Conservation (phyloP, 2,888 invertebrate species). For the Eueremaeus valkanovi region DNA sequence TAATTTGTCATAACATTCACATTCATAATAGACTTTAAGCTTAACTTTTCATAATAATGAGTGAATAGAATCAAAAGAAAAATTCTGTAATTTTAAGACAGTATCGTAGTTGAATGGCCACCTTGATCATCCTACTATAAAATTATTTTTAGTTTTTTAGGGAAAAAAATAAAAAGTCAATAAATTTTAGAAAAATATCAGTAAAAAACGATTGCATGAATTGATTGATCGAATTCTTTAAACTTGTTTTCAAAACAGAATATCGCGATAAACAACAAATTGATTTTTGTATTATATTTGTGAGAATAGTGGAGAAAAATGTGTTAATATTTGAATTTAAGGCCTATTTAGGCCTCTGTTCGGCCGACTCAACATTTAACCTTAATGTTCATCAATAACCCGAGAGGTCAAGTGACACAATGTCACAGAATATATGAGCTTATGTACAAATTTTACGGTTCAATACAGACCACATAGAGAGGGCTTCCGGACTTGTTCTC, state of each 20-base stretch:
- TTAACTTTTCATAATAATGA: no score
- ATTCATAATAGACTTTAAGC: no score
- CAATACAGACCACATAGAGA: background rate
- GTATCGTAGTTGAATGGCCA: no score
- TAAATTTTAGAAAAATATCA: no score
- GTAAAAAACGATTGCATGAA: background rate
- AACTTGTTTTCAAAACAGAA: constrained; percentile 15
- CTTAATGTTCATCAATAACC: constrained; percentile 1
- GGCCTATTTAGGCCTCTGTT: background rate
- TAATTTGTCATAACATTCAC: no score
- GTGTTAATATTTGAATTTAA: background rate
- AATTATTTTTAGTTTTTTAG: no score
- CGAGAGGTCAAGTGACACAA: background rate
- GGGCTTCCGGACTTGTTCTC: constrained; percentile 21
- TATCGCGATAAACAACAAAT: background rate
- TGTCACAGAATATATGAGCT: background rate
- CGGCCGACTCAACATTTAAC: background rate
- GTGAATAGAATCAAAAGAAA: no score
- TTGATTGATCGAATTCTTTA: background rate
- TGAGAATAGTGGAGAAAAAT: background rate
- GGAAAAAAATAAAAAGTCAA: no score
- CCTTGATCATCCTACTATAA: no score
- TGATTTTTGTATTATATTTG: constrained; percentile 8
- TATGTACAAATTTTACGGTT: background rate
- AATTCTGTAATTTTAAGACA: no score